Percentiles rank a stretch among this genome's conserved stretches.
Conservation (phyloP, 2,797 vertebrate genomes). For the Mormyrus proboscirostris region DNA sequence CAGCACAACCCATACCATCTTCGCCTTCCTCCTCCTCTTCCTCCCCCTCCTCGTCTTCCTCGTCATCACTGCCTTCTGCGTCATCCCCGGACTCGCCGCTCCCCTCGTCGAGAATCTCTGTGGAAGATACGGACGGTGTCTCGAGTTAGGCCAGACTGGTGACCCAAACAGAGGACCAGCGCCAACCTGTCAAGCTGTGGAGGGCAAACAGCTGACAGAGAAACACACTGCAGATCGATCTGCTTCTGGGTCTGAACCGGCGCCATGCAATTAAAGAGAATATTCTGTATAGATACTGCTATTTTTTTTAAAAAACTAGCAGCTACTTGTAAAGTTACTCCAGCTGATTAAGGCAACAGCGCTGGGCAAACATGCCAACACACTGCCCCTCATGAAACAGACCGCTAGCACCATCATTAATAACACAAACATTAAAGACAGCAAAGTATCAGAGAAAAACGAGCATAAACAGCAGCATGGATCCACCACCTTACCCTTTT, state of each 20-base stretch:
- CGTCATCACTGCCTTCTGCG: constrained; percentile 76
- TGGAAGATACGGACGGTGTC: constrained; percentile 10
- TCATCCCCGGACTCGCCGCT: constrained; percentile 85
- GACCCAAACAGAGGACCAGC: background rate
- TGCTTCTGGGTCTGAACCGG: background rate
- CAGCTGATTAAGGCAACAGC: background rate
- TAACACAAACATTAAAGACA: background rate
- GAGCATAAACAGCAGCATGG: no score
- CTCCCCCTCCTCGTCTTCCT: constrained; percentile 68
- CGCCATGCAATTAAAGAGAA: background rate
- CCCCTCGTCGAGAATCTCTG: constrained; percentile 94
- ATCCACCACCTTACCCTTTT: constrained; percentile 69
- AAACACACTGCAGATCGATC: background rate
- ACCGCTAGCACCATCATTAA: background rate
- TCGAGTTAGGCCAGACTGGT: background rate
- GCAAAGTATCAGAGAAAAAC: background rate
- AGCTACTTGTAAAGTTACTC: background rate
- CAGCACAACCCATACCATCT: constrained; percentile 43
- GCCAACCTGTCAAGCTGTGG: background rate
- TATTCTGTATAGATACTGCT: background rate
- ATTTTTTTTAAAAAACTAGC: background rate
- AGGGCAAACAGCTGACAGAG: background rate
- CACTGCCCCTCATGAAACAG: background rate
- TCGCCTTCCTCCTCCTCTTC: constrained; percentile 58
- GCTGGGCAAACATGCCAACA: background rate